These are phyloP conservation scores for Odocoileus virginianus DNA, from an alignment of 2,113 vertebrate species.

Conservation along the genomic window DNA sequence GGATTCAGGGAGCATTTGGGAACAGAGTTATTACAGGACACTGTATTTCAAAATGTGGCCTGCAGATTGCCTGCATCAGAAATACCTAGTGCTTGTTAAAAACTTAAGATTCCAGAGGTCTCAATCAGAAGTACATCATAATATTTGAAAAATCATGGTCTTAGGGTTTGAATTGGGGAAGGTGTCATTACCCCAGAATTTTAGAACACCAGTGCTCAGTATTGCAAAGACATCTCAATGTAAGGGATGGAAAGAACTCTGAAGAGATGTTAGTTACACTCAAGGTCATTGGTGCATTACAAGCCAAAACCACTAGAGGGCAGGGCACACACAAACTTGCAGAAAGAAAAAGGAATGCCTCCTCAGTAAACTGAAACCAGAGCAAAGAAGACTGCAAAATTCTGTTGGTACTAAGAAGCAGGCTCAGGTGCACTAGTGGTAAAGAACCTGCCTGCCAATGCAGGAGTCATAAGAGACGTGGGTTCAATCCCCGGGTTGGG, in stretches of 20 bases:
- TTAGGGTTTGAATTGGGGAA: neutral
- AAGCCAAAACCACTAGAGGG: conserved; percentile 55
- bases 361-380: neutral
- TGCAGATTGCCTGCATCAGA: neutral
- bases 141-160: neutral
- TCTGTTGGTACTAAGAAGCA: neutral
- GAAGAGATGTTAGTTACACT: neutral
- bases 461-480: neutral
- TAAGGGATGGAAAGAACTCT: neutral
- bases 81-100: neutral
- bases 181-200: neutral
- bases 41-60: neutral
- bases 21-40: neutral
- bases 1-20: neutral
- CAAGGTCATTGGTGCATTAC: conserved; percentile 48
- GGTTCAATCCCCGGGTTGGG: neutral
- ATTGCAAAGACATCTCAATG: neutral
- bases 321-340: conserved; percentile 40
- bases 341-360: neutral
- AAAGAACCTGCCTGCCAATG: neutral
- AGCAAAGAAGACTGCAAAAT: neutral
- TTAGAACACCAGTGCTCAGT: neutral
- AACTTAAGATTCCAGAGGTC: neutral
- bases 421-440: neutral
- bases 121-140: neutral